Evolutionary conservation across 2,797 vertebrate genomes (phyloP).

Genomic region (Varecia variegata): DNA sequence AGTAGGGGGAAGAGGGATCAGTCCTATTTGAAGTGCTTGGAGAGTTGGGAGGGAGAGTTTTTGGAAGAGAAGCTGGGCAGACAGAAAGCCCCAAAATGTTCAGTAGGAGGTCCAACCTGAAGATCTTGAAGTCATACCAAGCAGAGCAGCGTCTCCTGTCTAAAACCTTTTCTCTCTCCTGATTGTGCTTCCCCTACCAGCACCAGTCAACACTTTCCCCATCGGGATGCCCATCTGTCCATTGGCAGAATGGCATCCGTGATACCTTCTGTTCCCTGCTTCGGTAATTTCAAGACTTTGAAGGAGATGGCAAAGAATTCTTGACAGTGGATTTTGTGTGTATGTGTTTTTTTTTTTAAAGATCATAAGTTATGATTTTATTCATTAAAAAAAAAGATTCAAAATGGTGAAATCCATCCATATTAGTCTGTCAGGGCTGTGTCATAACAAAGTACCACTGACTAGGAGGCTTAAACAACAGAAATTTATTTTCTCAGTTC

Average conservation of each 20-base stretch:
- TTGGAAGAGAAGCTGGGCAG: not conserved
- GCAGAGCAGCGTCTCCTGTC: not conserved
- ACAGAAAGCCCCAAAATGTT: not conserved
- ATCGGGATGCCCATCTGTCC: not conserved
- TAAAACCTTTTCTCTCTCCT: not conserved
- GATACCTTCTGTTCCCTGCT: not conserved
- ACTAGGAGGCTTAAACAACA: not conserved
- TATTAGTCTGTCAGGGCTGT: not conserved
- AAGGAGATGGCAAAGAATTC: not conserved
- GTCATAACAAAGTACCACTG: not conserved
- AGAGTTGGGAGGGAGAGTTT: not conserved
- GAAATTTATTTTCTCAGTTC: not conserved
- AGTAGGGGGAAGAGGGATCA: accelerated
- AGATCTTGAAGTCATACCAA: not conserved
- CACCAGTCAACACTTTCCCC: not conserved
- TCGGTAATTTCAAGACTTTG: not conserved
- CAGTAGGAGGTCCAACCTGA: not conserved
- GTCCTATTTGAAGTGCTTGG: not conserved
- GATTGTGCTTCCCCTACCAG: accelerated
- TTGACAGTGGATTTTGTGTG: not conserved
- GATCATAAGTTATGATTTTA: not conserved
- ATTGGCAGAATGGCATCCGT: not conserved
- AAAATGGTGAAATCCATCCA: not conserved
- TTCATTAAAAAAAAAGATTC: not conserved
- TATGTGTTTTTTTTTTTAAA: not conserved